These are phyloP conservation scores for Phaenicophaeus curvirostris DNA, from an alignment of 2,797 vertebrate species.

Conservation along the genomic window DNA sequence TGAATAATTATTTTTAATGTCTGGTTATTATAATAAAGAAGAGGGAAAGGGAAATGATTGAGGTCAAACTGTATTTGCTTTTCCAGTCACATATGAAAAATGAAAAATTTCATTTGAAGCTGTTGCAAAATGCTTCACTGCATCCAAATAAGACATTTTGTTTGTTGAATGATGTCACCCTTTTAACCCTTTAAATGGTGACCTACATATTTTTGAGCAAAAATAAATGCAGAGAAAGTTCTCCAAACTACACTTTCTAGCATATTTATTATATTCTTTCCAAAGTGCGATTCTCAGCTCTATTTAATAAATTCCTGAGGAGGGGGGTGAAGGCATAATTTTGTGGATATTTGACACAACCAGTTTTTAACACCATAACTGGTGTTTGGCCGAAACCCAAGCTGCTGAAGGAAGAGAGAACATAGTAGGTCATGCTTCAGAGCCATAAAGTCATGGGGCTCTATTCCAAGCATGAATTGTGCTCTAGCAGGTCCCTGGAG, in stretches of 20 bases:
- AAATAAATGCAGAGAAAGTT: background rate
- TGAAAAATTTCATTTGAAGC: background rate
- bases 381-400: background rate
- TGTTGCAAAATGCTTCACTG: background rate
- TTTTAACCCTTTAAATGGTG: background rate
- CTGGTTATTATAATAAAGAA: background rate
- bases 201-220: background rate
- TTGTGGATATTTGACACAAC: background rate
- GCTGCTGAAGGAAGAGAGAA: background rate
- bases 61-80: background rate
- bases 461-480: background rate
- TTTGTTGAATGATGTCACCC: background rate
- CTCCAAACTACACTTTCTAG: background rate
- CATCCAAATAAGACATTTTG: background rate
- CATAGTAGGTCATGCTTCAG: background rate
- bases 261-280: background rate
- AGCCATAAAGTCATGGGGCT: background rate
- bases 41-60: background rate
- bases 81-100: background rate
- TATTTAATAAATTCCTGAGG: background rate
- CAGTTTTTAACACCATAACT: background rate
- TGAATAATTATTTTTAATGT: background rate
- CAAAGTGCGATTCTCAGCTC: background rate
- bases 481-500: background rate
- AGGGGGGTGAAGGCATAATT: accelerated